Evolutionary conservation across 1,140 invertebrate species (phyloP).

Genomic region (Daktulosphaira vitifoliae): DNA sequence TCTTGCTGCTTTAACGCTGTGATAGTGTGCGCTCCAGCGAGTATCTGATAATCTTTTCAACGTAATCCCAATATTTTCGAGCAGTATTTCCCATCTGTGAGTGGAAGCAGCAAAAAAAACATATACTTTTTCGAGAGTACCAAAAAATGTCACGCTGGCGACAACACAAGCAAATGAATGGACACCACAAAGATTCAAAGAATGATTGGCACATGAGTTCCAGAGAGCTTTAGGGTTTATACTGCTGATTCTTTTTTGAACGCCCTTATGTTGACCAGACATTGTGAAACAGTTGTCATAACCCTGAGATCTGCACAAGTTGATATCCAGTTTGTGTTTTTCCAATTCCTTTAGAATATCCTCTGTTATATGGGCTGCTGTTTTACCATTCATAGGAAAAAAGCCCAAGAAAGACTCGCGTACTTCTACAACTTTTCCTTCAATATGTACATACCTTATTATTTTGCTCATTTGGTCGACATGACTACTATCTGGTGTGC

Average conservation of each 20-base stretch:
- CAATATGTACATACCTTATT: too few relatives aligned
- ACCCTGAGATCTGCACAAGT: neutral
- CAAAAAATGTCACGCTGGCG: neutral
- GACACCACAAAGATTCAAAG: conserved; percentile 15
- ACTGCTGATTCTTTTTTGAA: neutral
- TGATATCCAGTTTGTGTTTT: neutral
- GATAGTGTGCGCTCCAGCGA: conserved; percentile 1
- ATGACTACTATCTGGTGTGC: too few relatives aligned
- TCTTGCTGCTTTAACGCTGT: too few relatives aligned
- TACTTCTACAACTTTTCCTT: too few relatives aligned
- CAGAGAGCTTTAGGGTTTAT: conserved; percentile 4
- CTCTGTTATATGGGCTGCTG: neutral
- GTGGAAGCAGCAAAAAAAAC: neutral
- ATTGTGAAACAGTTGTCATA: conserved; percentile 16
- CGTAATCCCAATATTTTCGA: neutral
- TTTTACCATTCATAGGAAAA: conserved; percentile 2
- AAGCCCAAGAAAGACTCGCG: too few relatives aligned
- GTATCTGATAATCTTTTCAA: neutral
- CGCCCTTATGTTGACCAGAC: neutral
- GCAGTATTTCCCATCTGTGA: neutral
- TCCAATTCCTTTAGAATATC: neutral
- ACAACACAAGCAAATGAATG: neutral
- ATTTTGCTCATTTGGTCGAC: too few relatives aligned
- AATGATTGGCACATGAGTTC: conserved; percentile 13
- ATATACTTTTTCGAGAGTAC: neutral